Conservation (phyloP, 2,888 invertebrate species). For the Agrochola lota region DNA sequence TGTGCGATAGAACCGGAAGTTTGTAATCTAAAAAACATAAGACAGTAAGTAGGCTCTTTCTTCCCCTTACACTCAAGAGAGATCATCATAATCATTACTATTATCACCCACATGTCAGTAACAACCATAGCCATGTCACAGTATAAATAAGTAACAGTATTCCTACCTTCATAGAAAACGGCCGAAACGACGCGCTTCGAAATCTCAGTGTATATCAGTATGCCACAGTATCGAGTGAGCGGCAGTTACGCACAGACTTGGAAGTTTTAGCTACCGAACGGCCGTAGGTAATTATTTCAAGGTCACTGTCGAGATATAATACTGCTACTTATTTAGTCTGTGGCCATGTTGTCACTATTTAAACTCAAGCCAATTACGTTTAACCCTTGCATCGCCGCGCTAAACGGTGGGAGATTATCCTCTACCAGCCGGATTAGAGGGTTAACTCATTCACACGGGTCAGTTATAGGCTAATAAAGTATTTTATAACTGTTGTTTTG, state of each 20-base stretch:
- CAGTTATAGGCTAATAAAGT: slow-evolving; percentile 32
- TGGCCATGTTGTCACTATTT: slow-evolving; percentile 39
- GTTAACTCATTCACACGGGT: slow-evolving; percentile 45
- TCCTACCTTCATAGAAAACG: no score
- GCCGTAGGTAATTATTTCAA: no score
- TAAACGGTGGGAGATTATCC: slow-evolving; percentile 60
- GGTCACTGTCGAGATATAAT: no score
- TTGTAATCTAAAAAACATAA: neutral
- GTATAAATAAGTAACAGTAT: no score
- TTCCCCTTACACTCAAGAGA: neutral
- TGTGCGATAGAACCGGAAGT: neutral
- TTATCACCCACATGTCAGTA: slow-evolving; percentile 15
- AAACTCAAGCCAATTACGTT: slow-evolving; percentile 50
- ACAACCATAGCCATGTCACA: slow-evolving; percentile 15
- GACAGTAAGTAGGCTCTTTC: neutral
- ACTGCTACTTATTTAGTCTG: no score
- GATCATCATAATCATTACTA: neutral
- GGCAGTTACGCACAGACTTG: no score
- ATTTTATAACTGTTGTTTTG: slow-evolving; percentile 13
- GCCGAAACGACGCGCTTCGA: no score
- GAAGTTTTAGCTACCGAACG: no score
- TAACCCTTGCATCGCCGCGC: slow-evolving; percentile 52
- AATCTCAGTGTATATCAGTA: no score
- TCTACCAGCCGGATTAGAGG: slow-evolving; percentile 41
- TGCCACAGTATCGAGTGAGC: no score